Evolutionary conservation across 2,888 invertebrate genomes (phyloP), one percentile per base, ranked within the genome.

Genomic region (Tetrapedia diversipes): DNA sequence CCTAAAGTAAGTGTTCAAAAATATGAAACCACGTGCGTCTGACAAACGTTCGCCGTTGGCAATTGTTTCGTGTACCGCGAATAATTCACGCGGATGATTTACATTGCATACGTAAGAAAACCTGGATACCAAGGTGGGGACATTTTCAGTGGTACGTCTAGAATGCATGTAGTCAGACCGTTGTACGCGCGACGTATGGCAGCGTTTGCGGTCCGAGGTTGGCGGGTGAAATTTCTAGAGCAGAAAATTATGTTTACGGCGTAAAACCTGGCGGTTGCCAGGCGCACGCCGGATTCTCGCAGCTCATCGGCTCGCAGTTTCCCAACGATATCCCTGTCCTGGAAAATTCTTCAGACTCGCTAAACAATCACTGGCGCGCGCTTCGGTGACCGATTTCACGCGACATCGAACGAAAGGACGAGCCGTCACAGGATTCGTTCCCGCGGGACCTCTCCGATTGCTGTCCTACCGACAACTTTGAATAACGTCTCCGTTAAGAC

Each of bases 241-340:
- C 61, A 49, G 61, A 61, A 49, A 61, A 61, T 67, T 67, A 39
- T 37, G 22, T 39, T 67, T 19, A 4, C 29, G 19, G 7, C 27
- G 7, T 29, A 47, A 47, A 47, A 45, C 16, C n/a, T 24, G 11
- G 19, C 45, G 10, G 10, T 11, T 11, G 32, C 19, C 6, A 8
- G 19, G 32, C 10, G 19, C 11, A 14, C 16, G 22, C 11, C 29
- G 6, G 61, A 37, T 22, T 24, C 39, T 24, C 2, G 0, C 16
- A 16, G 37, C 10, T 11, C 37, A 16, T 24, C 22, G n/a, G n/a
- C n/a, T 54, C 7, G 1, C 19, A 0, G 4, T 19, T 10, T 0
- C 34, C 14, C 1, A 0, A 34, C 45, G 3, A 45, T 22, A 22
- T 45, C 19, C 45, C 22, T 0, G n/a, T n/a, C n/a, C n/a, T n/a